Base-by-base conservation (phyloP, 2,888 invertebrate genomes). In the Anodontia alba region DNA sequence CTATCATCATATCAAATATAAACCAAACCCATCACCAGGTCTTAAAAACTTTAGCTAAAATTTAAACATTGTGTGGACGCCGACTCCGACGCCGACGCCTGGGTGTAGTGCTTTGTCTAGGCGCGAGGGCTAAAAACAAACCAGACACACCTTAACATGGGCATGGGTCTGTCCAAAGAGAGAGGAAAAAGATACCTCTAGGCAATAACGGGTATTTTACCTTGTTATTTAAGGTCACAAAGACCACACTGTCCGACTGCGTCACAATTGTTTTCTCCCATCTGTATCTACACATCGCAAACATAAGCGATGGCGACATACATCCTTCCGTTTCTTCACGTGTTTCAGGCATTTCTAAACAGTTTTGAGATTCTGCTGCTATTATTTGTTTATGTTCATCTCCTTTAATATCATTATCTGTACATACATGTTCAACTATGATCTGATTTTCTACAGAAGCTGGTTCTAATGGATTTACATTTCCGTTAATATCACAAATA, bases 211-310 rank as follows among this genome's bases (percentile, higher is more conserved):
- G 38, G 12, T 38, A 38, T 8, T 12, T 83, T 79, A 91, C 91
- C 84, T 88, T 88, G 66, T 86, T 87, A 68, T 89, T 87, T 0
- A 90, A 85, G 15, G 89, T 88, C 78, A 89, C 90, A 73, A 91
- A 92, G 26, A 89, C 86, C 15, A 92, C 84, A n/a, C 82, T 87
- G 2, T 57, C 72, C 17, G 88, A 66, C 73, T 80, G 78, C 12
- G 89, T 89, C n/a, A 83, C 62, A 5, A 90, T 75, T 1, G 87
- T 87, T 77, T 83, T 90, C 29, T 88, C 87, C 91, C 91, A 92
- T 54, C 92, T 81, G 73, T 89, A 91, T 29, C 89, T 87, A 73
- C 88, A 90, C 1, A 80, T 77, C 10, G 90, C 87, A 46, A 75
- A 83, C 79, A 83, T 82, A 17, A 89, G 72, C 17, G 87, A 75